Conservation (phyloP, 2,797 vertebrate genomes). For the Rhabdophis nuchalis region DNA sequence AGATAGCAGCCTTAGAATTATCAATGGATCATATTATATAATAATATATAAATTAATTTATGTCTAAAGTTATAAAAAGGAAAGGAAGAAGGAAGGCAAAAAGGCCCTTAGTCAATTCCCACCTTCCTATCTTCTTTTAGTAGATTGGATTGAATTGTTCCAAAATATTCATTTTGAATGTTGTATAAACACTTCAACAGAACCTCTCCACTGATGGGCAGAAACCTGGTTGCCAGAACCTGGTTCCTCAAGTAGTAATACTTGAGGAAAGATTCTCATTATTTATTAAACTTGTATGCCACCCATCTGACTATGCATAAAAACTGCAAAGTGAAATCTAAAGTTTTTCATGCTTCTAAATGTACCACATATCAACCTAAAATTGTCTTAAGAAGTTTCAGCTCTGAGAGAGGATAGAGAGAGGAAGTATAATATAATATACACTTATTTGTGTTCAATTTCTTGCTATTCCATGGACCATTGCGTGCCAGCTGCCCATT, state of each 20-base stretch:
- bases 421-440: background rate
- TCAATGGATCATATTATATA: background rate
- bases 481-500: background rate
- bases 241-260: too few relatives aligned
- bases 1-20: background rate
- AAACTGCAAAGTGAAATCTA: background rate
- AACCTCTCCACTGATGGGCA: background rate
- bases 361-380: background rate
- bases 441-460: background rate
- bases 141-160: background rate
- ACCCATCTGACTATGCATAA: background rate
- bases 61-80: background rate
- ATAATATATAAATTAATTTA: background rate
- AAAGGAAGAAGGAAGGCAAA: background rate
- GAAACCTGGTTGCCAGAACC: background rate
- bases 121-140: background rate
- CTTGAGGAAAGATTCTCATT: background rate
- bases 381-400: background rate
- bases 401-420: background rate
- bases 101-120: background rate
- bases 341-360: background rate
- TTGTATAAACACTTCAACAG: background rate
- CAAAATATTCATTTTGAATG: background rate
- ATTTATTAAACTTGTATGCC: background rate
- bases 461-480: background rate